Evolutionary conservation across 2,113 vertebrate genomes (phyloP).

Genomic region (Neotoma lepida): DNA sequence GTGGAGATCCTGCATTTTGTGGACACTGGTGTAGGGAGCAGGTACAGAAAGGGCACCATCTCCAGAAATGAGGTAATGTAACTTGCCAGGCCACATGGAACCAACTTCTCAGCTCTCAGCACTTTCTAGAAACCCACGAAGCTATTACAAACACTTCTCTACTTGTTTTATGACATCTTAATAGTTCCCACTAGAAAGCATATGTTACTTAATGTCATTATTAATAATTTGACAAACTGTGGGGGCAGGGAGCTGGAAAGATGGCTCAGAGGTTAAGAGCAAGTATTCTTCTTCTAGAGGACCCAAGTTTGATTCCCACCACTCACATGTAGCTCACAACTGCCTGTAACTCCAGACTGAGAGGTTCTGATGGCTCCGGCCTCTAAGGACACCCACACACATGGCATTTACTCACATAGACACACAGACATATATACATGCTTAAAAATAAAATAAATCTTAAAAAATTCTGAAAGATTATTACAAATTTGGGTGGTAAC

Average conservation of each 20-base stretch:
- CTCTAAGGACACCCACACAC: background rate
- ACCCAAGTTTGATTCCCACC: background rate
- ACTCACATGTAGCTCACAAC: background rate
- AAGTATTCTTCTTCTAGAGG: background rate
- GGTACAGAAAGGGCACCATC: constrained; percentile 1
- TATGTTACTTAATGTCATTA: background rate
- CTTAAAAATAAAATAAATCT: background rate
- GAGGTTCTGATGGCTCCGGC: background rate
- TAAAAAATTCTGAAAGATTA: background rate
- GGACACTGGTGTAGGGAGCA: background rate
- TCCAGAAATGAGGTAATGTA: background rate
- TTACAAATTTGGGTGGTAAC: background rate
- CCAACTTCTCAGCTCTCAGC: background rate
- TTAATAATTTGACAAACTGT: constrained; percentile 29
- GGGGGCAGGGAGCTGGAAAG: background rate
- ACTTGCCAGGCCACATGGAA: background rate
- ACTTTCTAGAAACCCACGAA: background rate
- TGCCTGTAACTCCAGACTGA: background rate
- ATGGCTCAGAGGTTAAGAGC: background rate
- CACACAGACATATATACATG: background rate
- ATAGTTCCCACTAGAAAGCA: background rate
- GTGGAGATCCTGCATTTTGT: background rate
- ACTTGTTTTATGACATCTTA: constrained; percentile 15
- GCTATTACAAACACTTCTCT: background rate
- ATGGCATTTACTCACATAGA: background rate